Evolutionary conservation across 2,888 invertebrate species (phyloP).

Genomic region (Hypselothyrea guttata): DNA sequence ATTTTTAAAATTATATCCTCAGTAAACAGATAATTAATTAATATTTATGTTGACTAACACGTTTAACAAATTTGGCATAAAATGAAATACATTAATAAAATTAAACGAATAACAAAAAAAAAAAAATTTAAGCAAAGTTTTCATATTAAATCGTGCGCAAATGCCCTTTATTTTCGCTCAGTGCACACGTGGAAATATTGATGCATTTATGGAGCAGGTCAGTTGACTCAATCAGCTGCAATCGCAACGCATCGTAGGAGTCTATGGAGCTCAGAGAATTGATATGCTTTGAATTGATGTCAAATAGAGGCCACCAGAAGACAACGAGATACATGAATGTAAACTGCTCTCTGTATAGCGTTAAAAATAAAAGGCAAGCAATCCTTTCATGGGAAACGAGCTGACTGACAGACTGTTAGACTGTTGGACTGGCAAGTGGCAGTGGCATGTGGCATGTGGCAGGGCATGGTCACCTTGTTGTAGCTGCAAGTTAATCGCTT

Average conservation of each 20-base stretch:
- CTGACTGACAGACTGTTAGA: slow-evolving; percentile 9
- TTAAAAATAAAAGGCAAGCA: slow-evolving; percentile 42
- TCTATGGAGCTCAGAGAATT: too few relatives aligned
- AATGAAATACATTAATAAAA: too few relatives aligned
- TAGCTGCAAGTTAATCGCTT: slow-evolving; percentile 75
- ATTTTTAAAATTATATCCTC: too few relatives aligned
- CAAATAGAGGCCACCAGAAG: slow-evolving; percentile 23
- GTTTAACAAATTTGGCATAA: too few relatives aligned
- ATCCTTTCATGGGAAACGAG: slow-evolving; percentile 31
- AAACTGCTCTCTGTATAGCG: too few relatives aligned
- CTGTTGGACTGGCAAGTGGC: background rate
- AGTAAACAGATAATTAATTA: too few relatives aligned
- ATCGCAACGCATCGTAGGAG: background rate
- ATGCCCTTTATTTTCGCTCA: background rate
- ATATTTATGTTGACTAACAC: too few relatives aligned
- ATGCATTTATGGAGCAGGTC: slow-evolving; percentile 36
- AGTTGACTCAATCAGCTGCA: slow-evolving; percentile 21
- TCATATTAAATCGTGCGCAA: too few relatives aligned
- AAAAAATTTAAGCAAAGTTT: too few relatives aligned
- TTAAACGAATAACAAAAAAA: too few relatives aligned
- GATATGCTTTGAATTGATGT: slow-evolving; percentile 30
- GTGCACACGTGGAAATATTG: background rate
- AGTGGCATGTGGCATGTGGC: too few relatives aligned
- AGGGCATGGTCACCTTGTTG: slow-evolving; percentile 7
- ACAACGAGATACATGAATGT: background rate